Base-by-base conservation (phyloP, 2,113 vertebrate species). In the Tamias sibiricus region DNA sequence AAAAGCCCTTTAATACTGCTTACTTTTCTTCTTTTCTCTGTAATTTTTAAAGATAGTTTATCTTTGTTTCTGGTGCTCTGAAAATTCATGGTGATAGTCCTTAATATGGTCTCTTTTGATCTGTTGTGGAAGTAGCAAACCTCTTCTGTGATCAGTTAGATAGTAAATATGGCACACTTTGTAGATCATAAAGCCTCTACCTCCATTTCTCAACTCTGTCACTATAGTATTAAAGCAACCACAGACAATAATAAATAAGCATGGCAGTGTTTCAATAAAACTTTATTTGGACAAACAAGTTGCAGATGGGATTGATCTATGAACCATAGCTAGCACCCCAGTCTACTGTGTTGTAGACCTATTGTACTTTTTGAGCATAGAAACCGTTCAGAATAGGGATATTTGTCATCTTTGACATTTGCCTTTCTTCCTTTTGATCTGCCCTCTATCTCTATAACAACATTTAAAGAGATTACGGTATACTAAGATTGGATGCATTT, bases 231-330 rank as follows among this genome's bases (percentile, higher is more conserved):
- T 28, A 72, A 62, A 87, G 64, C 47, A 62, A 13, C 9, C 35
- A 69, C 7, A 49, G 32, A 40, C 6, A 64, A 52, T 62, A 44
- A 16, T 52, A 81, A 62, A 72, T 28, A 40, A 52, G 1, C 8
- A 49, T 47, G 32, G 1, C 6, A 37, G 10, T 87, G 35, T 74
- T 82, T 59, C 54, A 88, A 66, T 28, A 40, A 35, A 94, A 8
- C 19, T 66, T 81, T 49, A 42, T 44, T n/a, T 86, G 10, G 40
- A n/a, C 72, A 66, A 72, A 59, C 3, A 40, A 4, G 16, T 49
- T 22, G 0, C 8, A 24, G 42, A 6, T 3, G 17, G 12, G 0
- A 52, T 42, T 54, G 35, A 42, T 8, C 4, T 26, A 28, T 40
- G 11, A 19, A n/a, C 11, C 6, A 81, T 19, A 87, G 24, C 72